Conservation (phyloP, 2,797 vertebrate species). For the Bucorvus abyssinicus region DNA sequence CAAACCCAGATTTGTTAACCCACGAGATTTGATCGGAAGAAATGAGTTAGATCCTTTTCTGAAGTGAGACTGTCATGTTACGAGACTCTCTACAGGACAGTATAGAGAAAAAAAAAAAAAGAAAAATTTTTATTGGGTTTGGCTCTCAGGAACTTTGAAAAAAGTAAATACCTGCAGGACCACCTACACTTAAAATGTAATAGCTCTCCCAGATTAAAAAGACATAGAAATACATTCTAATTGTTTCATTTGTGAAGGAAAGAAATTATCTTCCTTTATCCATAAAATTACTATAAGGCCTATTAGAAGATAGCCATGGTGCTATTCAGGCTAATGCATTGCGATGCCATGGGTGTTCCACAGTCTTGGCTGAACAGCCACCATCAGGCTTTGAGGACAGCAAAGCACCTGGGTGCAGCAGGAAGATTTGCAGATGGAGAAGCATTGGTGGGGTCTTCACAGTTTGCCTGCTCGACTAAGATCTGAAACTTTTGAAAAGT, state of each 20-base stretch:
- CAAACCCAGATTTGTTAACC: not conserved
- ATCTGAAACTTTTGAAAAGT: conserved; percentile 57
- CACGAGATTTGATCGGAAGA: not conserved
- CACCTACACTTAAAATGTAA: not conserved
- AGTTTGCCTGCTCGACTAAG: conserved; percentile 52
- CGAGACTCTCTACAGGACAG: not conserved
- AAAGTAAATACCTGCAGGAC: not conserved
- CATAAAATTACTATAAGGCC: not conserved
- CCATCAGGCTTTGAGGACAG: not conserved
- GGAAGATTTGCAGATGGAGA: conserved; percentile 12
- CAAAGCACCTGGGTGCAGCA: not conserved
- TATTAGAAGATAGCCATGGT: not conserved
- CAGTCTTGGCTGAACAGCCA: not conserved
- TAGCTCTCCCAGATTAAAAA: not conserved
- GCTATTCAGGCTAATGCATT: conserved; percentile 11
- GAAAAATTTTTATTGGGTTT: not conserved
- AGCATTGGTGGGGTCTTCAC: not conserved
- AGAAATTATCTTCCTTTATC: not conserved
- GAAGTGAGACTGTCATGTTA: not conserved
- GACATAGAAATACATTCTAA: not conserved
- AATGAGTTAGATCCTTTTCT: not conserved
- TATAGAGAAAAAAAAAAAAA: not conserved
- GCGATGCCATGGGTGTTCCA: not conserved
- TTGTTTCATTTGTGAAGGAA: not conserved
- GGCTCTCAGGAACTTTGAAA: not conserved